Evolutionary conservation across 2,797 vertebrate species (phyloP), one percentile per base, ranked within the genome.

Genomic region (Pelochelys cantorii): DNA sequence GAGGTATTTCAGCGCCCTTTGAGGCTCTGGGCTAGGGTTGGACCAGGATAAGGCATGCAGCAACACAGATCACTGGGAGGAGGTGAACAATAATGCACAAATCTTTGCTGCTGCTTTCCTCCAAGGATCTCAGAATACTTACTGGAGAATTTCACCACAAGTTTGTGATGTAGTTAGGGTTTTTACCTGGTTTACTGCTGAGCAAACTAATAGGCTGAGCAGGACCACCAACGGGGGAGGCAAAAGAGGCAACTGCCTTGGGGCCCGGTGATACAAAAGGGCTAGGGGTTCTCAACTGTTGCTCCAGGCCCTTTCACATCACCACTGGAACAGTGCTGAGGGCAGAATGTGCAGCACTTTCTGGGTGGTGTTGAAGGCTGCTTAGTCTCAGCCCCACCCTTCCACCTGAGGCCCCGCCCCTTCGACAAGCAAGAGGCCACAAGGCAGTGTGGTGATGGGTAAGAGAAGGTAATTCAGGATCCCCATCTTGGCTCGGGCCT

Each of bases 401-500:
- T 48, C 42, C 42, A 48, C 42, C 42, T n/a, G 68, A 37, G 68
- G 20, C n/a, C 5, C 10, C n/a, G 11, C 18, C 20, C n/a, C 65
- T 34, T 77, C 74, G 14, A 14, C 5, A 23, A 77, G 29, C 37
- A 77, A 52, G 42, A 77, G 11, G 42, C 52, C 42, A 52, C 4
- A 5, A 52, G 42, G 74, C 48, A 77, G 25, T 3, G 6, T 71
- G 65, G 20, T 71, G n/a, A 34, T 2, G n/a, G n/a, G 20, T 68
- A 31, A 34, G 74, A 60, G 54, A 4, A 1, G 15, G 7, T 42
- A 22, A 1, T 2, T 54, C 83, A 31, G 52, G 7, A n/a, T 65
- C 4, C 2, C 54, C 11, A 0, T 31, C 1, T 52, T 37, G 0
- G 0, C 31, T 13, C 1, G 22, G 42, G 37, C 0, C 1, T 52